Percentiles rank a stretch among this genome's conserved stretches.
Conservation (phyloP, 2,888 invertebrate genomes). For the Sarcophaga variegata region DNA sequence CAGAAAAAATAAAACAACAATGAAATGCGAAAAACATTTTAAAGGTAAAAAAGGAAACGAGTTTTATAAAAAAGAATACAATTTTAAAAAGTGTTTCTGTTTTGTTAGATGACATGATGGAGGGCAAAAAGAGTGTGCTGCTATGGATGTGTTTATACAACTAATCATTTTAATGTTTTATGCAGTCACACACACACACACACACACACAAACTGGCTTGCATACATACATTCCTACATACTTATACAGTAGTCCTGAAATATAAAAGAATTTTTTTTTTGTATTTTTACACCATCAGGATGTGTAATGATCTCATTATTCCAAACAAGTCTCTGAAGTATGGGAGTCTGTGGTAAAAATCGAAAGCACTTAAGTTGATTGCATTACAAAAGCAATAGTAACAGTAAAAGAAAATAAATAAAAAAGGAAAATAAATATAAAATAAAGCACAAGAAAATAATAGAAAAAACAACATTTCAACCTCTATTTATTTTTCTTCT, state of each 20-base stretch:
- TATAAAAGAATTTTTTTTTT: slow-evolving; percentile 7
- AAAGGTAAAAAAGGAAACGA: background rate
- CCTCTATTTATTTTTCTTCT: background rate
- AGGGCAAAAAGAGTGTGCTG: background rate
- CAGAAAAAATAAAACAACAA: too few relatives aligned
- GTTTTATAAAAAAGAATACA: slow-evolving; percentile 8
- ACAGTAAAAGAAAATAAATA: background rate
- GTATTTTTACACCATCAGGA: slow-evolving; percentile 19
- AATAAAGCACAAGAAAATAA: background rate
- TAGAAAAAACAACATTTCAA: background rate
- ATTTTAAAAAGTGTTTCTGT: slow-evolving; percentile 49
- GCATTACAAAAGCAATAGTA: slow-evolving; percentile 54
- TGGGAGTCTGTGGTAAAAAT: slow-evolving; percentile 40
- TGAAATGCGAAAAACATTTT: slow-evolving; percentile 1
- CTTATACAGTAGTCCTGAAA: background rate
- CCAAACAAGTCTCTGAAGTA: slow-evolving; percentile 35
- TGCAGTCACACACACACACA: slow-evolving; percentile 18
- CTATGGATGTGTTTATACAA: slow-evolving; percentile 4
- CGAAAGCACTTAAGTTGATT: slow-evolving; percentile 68
- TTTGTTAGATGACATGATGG: background rate
- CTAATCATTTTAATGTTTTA: slow-evolving; percentile 56
- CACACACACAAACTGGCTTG: background rate
- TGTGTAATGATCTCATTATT: slow-evolving; percentile 59
- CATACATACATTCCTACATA: background rate
- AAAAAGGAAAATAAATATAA: background rate